Conservation (phyloP, 53 echinoderm and acorn worm genomes). For the Antedon mediterranea region DNA sequence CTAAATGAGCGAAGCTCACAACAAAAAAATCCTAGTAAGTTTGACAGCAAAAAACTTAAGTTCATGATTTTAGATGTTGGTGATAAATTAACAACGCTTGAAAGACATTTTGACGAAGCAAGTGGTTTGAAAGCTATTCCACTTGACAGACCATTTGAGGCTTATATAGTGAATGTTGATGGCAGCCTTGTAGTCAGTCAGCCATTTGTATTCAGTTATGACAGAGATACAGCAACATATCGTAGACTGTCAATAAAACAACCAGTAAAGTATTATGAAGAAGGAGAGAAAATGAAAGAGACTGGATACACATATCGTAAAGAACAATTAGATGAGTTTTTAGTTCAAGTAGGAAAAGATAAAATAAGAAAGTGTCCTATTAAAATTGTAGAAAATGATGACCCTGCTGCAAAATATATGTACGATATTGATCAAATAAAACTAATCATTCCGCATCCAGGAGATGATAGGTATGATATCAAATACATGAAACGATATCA, state of each 20-base stretch:
- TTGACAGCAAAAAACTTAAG: neutral
- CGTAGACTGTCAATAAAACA: neutral
- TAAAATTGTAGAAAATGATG: neutral
- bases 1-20: neutral
- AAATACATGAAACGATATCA: neutral
- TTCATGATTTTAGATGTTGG: neutral
- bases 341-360: neutral
- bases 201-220: neutral
- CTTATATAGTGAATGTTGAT: neutral
- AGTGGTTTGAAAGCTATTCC: neutral
- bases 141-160: neutral
- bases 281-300: neutral
- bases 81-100: neutral
- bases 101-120: neutral
- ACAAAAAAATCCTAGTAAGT: neutral
- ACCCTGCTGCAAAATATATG: neutral
- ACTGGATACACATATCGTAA: neutral
- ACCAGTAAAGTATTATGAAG: neutral
- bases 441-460: neutral
- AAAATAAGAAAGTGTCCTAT: neutral
- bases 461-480: neutral
- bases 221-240: neutral
- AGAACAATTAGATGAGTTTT: neutral
- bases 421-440: neutral
- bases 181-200: neutral